These are phyloP conservation scores for Varroa destructor DNA, from an alignment of 1,140 invertebrate genomes.

Conservation along the genomic window DNA sequence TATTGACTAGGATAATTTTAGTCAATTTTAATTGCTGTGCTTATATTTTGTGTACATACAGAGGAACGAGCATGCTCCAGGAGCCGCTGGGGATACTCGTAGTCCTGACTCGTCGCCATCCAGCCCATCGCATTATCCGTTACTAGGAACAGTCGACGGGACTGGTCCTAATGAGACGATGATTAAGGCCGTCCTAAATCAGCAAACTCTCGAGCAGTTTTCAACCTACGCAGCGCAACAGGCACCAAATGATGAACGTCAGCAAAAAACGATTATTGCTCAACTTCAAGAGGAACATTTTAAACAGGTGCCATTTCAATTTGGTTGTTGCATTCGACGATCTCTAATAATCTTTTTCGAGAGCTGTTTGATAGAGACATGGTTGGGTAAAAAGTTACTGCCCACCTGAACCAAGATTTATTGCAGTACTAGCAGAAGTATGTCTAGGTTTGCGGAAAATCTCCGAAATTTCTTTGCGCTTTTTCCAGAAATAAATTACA, in stretches of 20 bases:
- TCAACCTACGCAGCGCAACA: conserved; percentile 87
- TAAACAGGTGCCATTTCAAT: not conserved
- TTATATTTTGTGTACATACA: not conserved
- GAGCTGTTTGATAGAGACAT: no score
- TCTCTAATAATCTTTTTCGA: no score
- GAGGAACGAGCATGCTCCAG: not conserved
- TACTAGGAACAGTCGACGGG: not conserved
- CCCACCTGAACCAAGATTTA: no score
- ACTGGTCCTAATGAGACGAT: conserved; percentile 41
- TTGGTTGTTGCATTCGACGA: no score
- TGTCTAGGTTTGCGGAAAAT: conserved; percentile 51
- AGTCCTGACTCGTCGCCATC: conserved; percentile 12
- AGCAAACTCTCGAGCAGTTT: conserved; percentile 89
- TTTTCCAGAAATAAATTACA: no score
- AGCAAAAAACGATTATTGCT: conserved; percentile 78
- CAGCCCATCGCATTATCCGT: conserved; percentile 2
- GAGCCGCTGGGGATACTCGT: not conserved
- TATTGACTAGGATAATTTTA: no score
- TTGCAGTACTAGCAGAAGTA: conserved; percentile 68
- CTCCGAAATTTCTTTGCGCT: no score
- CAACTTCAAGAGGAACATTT: conserved; percentile 86
- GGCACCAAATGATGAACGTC: conserved; percentile 77
- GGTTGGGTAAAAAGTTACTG: no score
- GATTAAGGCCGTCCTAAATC: conserved; percentile 88
- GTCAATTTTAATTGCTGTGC: no score